Conservation (phyloP, 2,888 invertebrate species). For the Kryphioiulus occultus region DNA sequence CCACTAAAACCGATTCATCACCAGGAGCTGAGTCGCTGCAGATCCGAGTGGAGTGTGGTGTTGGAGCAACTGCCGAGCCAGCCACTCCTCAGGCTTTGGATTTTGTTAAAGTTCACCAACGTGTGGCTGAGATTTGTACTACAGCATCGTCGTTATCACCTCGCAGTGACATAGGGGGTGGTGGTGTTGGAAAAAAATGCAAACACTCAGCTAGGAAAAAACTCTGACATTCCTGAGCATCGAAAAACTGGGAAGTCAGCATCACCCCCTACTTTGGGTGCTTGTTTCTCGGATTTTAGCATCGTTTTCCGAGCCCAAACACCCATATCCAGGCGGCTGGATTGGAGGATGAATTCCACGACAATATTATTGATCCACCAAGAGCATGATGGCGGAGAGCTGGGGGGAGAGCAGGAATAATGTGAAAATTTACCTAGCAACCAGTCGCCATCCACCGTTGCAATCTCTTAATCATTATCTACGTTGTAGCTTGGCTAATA, state of each 20-base stretch:
- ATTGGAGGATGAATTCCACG: conserved; percentile 25
- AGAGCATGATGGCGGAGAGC: conserved; percentile 39
- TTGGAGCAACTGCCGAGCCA: background rate
- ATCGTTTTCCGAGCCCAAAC: background rate
- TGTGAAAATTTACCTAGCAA: conserved; percentile 42
- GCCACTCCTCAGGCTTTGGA: conserved; percentile 3
- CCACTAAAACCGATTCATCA: background rate
- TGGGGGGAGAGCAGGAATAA: background rate
- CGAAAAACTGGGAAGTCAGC: background rate
- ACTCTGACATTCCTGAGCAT: background rate
- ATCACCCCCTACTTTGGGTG: background rate
- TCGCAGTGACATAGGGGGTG: background rate
- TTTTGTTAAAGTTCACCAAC: conserved; percentile 17
- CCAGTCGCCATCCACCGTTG: conserved; percentile 1
- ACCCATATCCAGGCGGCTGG: background rate
- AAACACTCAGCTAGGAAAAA: background rate
- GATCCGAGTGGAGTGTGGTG: background rate
- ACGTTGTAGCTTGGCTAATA: background rate
- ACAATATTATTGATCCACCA: conserved; percentile 41
- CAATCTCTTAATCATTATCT: conserved; percentile 20
- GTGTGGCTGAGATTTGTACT: conserved; percentile 31
- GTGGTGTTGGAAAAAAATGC: background rate
- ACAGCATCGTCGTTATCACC: conserved; percentile 19
- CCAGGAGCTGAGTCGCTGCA: background rate
- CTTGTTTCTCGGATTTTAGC: background rate